Evolutionary conservation across 2,797 vertebrate genomes (phyloP).

Genomic region (Urosaurus nigricauda): DNA sequence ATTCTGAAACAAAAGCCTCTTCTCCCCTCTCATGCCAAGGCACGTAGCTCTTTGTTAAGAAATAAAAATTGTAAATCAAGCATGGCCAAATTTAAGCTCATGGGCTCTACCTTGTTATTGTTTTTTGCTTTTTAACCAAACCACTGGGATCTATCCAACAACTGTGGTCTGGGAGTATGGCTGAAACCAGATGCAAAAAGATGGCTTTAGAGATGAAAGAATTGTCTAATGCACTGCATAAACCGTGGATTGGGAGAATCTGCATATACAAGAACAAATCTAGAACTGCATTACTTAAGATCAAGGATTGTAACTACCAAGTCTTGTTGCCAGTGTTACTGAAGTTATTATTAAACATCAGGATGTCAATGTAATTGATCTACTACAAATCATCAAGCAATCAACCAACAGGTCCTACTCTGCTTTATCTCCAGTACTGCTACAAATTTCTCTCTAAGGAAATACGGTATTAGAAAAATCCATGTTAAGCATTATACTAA

Average conservation of each 20-base stretch:
- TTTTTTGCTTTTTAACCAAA: neutral
- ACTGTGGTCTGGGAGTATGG: neutral
- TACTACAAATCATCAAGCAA: conserved; percentile 20
- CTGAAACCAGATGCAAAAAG: neutral
- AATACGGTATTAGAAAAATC: neutral
- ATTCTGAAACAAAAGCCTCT: neutral
- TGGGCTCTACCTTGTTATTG: neutral
- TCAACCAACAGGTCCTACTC: neutral
- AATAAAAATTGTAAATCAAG: neutral
- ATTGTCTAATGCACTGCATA: neutral
- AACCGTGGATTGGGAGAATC: neutral
- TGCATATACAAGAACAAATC: neutral
- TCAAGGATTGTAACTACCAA: neutral
- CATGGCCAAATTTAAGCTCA: neutral
- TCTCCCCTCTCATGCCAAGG: neutral
- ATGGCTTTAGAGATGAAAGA: neutral
- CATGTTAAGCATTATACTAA: neutral
- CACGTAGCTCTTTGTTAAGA: neutral
- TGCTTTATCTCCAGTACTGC: neutral
- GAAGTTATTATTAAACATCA: neutral
- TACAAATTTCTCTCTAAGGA: neutral
- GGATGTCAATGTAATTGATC: neutral
- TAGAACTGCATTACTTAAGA: conserved; percentile 5
- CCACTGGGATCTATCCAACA: neutral
- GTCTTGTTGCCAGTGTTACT: neutral